Evolutionary conservation across 2,888 invertebrate genomes (phyloP).

Genomic region (Drosophila paramelanica): DNA sequence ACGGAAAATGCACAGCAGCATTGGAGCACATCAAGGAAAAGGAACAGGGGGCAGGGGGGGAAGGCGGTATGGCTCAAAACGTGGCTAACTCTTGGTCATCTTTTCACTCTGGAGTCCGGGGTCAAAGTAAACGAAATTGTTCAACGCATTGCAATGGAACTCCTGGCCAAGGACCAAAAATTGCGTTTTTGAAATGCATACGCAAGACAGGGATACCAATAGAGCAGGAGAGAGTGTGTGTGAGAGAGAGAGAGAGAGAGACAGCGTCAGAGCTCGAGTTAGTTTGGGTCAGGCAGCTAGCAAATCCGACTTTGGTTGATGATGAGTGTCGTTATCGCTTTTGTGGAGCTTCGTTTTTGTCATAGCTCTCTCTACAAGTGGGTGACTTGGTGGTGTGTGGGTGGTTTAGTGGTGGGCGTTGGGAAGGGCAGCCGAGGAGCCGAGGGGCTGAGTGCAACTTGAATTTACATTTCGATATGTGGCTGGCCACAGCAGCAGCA

Average conservation of each 20-base stretch:
- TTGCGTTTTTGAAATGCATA: conserved; percentile 74
- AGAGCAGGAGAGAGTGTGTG: background rate
- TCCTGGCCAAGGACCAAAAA: conserved; percentile 62
- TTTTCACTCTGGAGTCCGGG: conserved; percentile 36
- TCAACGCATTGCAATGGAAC: conserved; percentile 55
- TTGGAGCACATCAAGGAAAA: background rate
- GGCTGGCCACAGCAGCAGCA: conserved; percentile 37
- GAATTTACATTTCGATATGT: conserved; percentile 77
- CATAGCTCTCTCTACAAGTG: conserved; percentile 36
- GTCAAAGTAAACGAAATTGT: conserved; percentile 70
- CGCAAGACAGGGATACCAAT: conserved; percentile 11
- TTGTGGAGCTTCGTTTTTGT: conserved; percentile 73
- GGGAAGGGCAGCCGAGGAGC: conserved; percentile 15
- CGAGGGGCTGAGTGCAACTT: conserved; percentile 58
- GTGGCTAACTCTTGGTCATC: conserved; percentile 39
- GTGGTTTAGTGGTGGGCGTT: too few species aligned
- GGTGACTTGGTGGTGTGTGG: background rate
- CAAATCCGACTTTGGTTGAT: conserved; percentile 79
- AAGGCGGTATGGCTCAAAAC: conserved; percentile 23
- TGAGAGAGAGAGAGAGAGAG: background rate
- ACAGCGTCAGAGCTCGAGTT: conserved; percentile 13
- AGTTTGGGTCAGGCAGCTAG: conserved; percentile 45
- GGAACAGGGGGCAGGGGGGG: conserved; percentile 1
- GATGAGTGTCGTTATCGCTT: conserved; percentile 82
- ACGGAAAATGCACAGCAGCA: conserved; percentile 73